Base-by-base conservation (phyloP, 2,888 invertebrate species). In the Phaonia tiefii region DNA sequence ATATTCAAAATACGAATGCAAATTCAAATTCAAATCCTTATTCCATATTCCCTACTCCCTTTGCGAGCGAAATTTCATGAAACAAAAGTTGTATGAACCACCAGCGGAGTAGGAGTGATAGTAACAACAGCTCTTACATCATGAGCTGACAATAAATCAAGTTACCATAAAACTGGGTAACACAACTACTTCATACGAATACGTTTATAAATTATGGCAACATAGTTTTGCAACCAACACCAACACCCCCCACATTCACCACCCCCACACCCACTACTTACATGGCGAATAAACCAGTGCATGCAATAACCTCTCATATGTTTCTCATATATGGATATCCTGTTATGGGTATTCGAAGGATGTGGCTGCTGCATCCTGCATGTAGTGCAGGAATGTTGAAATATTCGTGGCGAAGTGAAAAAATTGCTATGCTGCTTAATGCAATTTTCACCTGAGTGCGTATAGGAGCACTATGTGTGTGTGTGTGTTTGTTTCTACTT, bases 111-210 rank as follows among this genome's bases (percentile, higher is more conserved):
- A 22, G 22, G 39, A 42, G 56, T 25, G 2, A 39, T 8, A 15
- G 15, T 17, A 49, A 25, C 26, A 66, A 56, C 73, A 37, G 22
- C 26, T 66, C 37, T 56, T 10, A 63, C n/a, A n/a, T 72, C 54
- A 78, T 39, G 46, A 67, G 75, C 75, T 75, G 78, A 74, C 81
- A 81, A 63, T 72, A 78, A 75, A 67, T 78, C 74, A 54, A 77
- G 31, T 67, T 56, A 22, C 39, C 46, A 51, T 58, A 22, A 66
- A 65, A 71, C 10, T 63, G 39, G 31, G 31, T 31, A 31, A 8
- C 31, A 3, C 31, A 31, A 31, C 31, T 31, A 31, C 31, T 3
- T 3, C 13, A 11, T 54, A 13, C 25, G 54, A 54, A 22, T 54
- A 54, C 11, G 20, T 63, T 63, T 63, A 42, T 20, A 22, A 42